Evolutionary conservation across 1,140 invertebrate genomes (phyloP), one percentile per base, ranked within the genome.

Genomic region (Phenacoccus solenopsis): DNA sequence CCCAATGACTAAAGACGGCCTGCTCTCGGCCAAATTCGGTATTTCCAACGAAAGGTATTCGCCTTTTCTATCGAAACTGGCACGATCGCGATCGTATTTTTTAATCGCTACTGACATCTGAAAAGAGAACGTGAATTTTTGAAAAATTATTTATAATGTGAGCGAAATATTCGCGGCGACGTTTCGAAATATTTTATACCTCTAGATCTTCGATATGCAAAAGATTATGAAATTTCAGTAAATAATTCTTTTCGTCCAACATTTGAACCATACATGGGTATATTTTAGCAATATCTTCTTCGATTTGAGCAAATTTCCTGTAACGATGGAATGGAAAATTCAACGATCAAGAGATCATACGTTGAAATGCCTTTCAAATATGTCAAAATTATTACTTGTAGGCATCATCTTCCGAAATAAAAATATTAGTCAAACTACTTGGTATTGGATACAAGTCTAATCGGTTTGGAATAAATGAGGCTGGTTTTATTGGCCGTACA

Each of bases 1-100:
- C 0, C 92, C 91, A 61, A 86, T 75, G 38, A 94, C 82, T 7
- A 97, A 77, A 1, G 91, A 94, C 1, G 93, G 94, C 64, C 93
- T 83, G 73, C 85, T 88, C 78, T 96, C 94, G 67, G 85, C 82
- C 12, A 96, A 79, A 70, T 91, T 90, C 67, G 87, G 86, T 35
- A 96, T 87, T 76, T 87, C 82, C 68, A 96, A 77, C 13, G 81
- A 80, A 5, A 96, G 78, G 80, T 82, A 94, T 72, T 90, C 87
- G 9, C 84, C 84, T 72, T 78, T 80, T 7, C 75, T 80, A 69
- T 81, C 81, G 73, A 95, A 83, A 72, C 82, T 81, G 9, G 84
- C 86, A 72, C 83, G 83, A 38, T 72, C 69, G 67, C 68, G 67
- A 16, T 69, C 21, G 57, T 70, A 72, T 27, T 70, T 70, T 69